Conservation (phyloP, 2,113 vertebrate species). For the Paedocypris sp. region DNA sequence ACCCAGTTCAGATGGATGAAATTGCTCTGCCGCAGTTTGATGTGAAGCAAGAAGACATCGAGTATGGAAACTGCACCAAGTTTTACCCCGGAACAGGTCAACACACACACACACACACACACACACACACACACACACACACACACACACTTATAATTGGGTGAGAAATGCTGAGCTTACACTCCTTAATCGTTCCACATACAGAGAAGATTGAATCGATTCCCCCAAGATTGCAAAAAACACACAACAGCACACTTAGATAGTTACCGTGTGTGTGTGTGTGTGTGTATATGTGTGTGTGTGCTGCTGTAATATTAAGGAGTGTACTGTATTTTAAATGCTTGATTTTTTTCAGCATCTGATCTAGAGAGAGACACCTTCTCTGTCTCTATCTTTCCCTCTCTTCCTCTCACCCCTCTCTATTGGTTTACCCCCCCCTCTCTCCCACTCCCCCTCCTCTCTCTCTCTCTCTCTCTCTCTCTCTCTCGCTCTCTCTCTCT, state of each 20-base stretch:
- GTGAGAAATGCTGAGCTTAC: constrained; percentile 20
- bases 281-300: no score
- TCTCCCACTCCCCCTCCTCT: no score
- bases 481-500: no score
- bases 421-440: no score
- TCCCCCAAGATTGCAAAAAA: background rate
- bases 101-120: background rate
- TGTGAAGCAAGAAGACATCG: constrained; percentile 90
- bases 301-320: no score
- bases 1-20: constrained; percentile 92
- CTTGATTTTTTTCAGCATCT: no score
- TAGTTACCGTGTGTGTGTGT: background rate
- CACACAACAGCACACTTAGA: background rate
- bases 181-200: constrained; percentile 1
- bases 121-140: background rate
- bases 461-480: no score
- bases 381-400: no score
- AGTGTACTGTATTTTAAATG: no score
- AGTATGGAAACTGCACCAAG: constrained; percentile 94
- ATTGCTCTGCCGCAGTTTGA: constrained; percentile 94
- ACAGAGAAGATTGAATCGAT: constrained; percentile 22
- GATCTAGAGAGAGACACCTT: no score
- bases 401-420: no score
- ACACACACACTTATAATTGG: background rate
- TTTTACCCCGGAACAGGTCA: constrained; percentile 91